Base-by-base conservation (phyloP, 2,113 vertebrate species). In the Mirza zaza region DNA sequence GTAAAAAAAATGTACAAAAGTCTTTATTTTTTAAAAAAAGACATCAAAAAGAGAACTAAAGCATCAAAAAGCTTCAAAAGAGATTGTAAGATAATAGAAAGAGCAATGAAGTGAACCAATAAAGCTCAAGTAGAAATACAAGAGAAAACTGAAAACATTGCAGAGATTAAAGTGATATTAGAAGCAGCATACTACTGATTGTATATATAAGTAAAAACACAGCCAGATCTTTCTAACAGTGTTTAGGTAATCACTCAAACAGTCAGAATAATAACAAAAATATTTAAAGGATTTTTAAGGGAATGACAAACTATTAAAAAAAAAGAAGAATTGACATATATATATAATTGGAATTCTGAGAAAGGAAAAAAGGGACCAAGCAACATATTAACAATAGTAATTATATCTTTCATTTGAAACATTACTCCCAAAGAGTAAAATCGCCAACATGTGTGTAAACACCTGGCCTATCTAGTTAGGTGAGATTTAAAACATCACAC, bases 121-220 rank as follows among this genome's bases (percentile, higher is more conserved):
- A 94, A 92, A 96, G 8, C 29, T 6, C 59, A 87, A n/a, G 36
- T 39, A 57, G n/a, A 92, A 92, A 48, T 63, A 8, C 17, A 71
- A 87, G 39, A 75, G 32, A 50, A 87, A 96, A 88, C 71, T 7
- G 61, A 83, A 91, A 91, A 94, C 29, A 70, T 61, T 87, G 59
- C 42, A 91, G 42, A 94, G 50, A 63, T 70, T 96, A 70, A 91
- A 87, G 68, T 68, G 57, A 34, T 94, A 83, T 63, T 55, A 63
- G 18, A 96, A 84, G n/a, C n/a, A 82, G 34, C 92, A 92, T 70
- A 34, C 14, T 65, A 83, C 5, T 93, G 42, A 79, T 6, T 75
- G 6, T 9, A 63, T 42, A 25, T 68, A 88, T 59, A 52, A 89
- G 29, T 42, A 45, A 93, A 95, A 89, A 70, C 8, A 67, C 15